Percentiles rank a stretch among this genome's conserved stretches.
These are phyloP conservation scores for Patella caerulea DNA, from an alignment of 2,888 invertebrate species.

Conservation along the genomic window DNA sequence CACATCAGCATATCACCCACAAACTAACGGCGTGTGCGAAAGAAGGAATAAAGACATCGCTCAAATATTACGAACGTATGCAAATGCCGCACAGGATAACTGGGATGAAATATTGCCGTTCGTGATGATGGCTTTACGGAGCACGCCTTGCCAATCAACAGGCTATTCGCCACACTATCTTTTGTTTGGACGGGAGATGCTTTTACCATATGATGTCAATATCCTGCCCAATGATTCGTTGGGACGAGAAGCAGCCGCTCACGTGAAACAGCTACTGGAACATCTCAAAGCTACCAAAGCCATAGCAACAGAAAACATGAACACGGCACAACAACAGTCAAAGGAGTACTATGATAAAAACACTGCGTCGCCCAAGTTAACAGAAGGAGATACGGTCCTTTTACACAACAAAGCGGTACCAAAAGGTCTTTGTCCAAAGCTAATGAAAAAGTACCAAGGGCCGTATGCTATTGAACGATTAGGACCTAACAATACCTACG, in stretches of 20 bases:
- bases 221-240: conserved; percentile 5
- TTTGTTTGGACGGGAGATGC: conserved; percentile 18
- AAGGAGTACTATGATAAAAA: conserved; percentile 16
- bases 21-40: conserved; percentile 20
- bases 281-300: neutral
- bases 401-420: conserved; percentile 18
- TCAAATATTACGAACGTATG: conserved; percentile 13
- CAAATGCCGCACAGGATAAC: neutral
- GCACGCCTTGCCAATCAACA: conserved; percentile 5
- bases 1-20: conserved; percentile 17
- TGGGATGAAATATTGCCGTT: conserved; percentile 18
- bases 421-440: conserved; percentile 26
- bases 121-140: conserved; percentile 16
- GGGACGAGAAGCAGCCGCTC: neutral
- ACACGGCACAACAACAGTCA: neutral
- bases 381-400: conserved; percentile 9
- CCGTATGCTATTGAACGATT: conserved; percentile 23
- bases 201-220: conserved; percentile 8
- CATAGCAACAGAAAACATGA: conserved; percentile 17
- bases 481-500: conserved; percentile 30
- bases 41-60: conserved; percentile 17
- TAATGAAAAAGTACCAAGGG: conserved; percentile 16
- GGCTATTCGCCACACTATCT: conserved; percentile 19
- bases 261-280: conserved; percentile 12
- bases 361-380: conserved; percentile 7